phyloP scores from a whole-genome alignment of 2,797 vertebrate species.

The Syngnathus rostellatus region DNA sequence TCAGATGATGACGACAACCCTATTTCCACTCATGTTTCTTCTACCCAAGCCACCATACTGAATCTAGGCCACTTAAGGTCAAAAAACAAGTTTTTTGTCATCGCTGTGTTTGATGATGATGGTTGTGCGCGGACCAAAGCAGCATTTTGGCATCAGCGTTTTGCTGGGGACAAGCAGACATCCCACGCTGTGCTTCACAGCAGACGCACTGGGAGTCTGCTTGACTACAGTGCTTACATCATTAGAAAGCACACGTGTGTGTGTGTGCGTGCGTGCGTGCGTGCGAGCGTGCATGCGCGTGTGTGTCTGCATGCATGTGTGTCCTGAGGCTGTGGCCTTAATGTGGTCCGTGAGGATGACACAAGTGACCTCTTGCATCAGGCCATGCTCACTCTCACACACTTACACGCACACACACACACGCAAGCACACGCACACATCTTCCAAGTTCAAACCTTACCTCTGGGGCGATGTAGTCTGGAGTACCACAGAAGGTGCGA shows the following conservation, averaged over 20 bases:
- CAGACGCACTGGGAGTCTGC: conserved; percentile 10
- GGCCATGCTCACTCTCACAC: background rate
- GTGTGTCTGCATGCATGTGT: conserved; percentile 8
- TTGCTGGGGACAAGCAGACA: background rate
- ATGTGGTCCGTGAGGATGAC: conserved; percentile 48
- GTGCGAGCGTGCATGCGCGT: conserved; percentile 6
- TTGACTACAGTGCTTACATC: conserved; percentile 34
- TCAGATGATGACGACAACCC: no score
- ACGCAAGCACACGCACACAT: conserved; percentile 4
- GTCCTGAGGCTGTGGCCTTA: conserved; percentile 48
- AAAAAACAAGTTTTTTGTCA: background rate
- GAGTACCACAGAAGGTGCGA: conserved; percentile 95
- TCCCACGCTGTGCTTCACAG: background rate
- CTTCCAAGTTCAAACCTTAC: conserved; percentile 36
- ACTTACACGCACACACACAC: background rate
- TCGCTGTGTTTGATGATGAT: background rate
- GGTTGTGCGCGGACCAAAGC: background rate
- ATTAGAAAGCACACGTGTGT: conserved; percentile 4
- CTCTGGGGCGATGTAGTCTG: conserved; percentile 97
- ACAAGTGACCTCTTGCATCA: conserved; percentile 42
- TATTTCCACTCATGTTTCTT: background rate
- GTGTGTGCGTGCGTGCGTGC: conserved; percentile 7
- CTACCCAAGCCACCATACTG: background rate
- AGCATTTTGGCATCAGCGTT: background rate
- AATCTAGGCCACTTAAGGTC: background rate